A percentile compares a stretch with the other conserved stretches of the same genome.
These are phyloP conservation scores for Apoderus coryli DNA, from an alignment of 2,888 invertebrate genomes.

Conservation along the genomic window DNA sequence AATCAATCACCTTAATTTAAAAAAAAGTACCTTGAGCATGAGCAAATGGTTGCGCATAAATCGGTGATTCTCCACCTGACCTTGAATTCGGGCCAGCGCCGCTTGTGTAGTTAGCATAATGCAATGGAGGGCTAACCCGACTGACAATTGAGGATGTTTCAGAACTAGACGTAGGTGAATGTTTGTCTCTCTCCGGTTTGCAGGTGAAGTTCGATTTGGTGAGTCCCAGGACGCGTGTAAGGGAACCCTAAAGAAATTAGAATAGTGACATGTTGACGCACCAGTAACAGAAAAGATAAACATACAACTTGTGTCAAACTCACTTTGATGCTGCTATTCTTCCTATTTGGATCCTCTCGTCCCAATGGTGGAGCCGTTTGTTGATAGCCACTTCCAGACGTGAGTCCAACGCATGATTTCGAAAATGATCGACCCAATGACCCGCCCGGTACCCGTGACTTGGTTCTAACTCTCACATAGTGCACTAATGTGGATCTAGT, in stretches of 20 bases:
- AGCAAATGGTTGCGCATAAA: slow-evolving; percentile 27
- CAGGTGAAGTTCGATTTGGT: slow-evolving; percentile 34
- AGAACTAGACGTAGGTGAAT: slow-evolving; percentile 53
- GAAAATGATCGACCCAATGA: slow-evolving; percentile 51
- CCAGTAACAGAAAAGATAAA: too few relatives aligned
- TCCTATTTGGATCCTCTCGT: too few relatives aligned
- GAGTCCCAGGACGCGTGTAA: slow-evolving; percentile 55
- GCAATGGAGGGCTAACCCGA: slow-evolving; percentile 34
- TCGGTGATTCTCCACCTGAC: slow-evolving; percentile 30
- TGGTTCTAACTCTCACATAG: slow-evolving; percentile 42
- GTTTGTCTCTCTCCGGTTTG: slow-evolving; percentile 46
- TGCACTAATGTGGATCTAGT: slow-evolving; percentile 38
- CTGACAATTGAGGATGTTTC: slow-evolving; percentile 45
- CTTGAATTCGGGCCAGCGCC: too few relatives aligned
- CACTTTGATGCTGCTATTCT: too few relatives aligned
- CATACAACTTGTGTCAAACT: too few relatives aligned
- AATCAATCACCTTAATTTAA: too few relatives aligned
- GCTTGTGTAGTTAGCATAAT: slow-evolving; percentile 31
- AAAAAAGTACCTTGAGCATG: slow-evolving; percentile 12
- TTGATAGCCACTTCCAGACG: slow-evolving; percentile 26
- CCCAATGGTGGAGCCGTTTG: too few relatives aligned
- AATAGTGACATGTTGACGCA: too few relatives aligned
- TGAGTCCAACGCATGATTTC: slow-evolving; percentile 45
- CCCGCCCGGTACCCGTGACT: slow-evolving; percentile 48
- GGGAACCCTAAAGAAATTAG: slow-evolving; percentile 56